phyloP scores from a whole-genome alignment of 2,113 vertebrate species.

The Oreotrochilus melanogaster region DNA sequence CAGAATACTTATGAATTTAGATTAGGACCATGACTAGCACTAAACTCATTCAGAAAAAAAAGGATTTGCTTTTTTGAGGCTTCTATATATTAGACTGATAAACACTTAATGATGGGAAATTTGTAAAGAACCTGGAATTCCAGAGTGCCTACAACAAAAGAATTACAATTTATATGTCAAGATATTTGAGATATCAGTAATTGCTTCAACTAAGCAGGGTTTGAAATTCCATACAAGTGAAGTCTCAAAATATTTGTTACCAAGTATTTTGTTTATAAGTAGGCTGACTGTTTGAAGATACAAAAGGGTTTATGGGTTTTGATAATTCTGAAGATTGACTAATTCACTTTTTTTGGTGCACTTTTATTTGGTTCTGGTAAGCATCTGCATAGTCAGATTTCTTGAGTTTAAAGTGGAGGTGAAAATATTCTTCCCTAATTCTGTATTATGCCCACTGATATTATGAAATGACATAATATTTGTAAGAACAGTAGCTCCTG shows the following conservation, averaged over 20 bases:
- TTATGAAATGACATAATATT: accelerated
- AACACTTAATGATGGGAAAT: neutral
- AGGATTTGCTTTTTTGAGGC: neutral
- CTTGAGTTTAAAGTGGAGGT: neutral
- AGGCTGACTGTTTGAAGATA: neutral
- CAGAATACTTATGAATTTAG: neutral
- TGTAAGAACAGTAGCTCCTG: neutral
- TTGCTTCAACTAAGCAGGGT: neutral
- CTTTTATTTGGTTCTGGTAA: neutral
- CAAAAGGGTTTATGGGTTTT: neutral
- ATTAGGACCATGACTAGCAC: neutral
- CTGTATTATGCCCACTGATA: neutral
- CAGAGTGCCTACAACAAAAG: neutral
- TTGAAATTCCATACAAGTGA: neutral
- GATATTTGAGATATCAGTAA: neutral
- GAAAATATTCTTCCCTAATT: neutral
- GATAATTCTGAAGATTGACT: neutral
- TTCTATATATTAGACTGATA: neutral
- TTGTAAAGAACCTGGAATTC: neutral
- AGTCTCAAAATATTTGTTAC: neutral
- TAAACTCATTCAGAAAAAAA: neutral
- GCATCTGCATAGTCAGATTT: neutral
- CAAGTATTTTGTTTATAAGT: neutral
- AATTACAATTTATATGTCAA: neutral
- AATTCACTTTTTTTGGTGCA: neutral